Evolutionary conservation across 37 sponge, comb jelly and placozoan species (phyloP), one percentile per base, ranked within the genome.

Genomic region (Petrosia ficiformis): DNA sequence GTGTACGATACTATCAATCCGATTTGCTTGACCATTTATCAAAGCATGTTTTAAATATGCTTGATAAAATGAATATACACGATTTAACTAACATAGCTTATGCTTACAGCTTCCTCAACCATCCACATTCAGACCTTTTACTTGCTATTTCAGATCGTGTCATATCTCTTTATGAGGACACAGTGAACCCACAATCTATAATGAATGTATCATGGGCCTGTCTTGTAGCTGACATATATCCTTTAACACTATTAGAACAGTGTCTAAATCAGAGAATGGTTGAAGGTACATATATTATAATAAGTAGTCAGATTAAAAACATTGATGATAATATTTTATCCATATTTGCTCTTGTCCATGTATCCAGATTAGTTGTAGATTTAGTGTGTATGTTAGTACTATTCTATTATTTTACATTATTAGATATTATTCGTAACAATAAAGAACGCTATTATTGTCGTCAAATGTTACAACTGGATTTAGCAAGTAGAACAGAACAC

Each of bases 171-270:
- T 37, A 79, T 52, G 25, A 44, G 16, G n/a, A n/a, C 16, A 70
- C 71, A 42, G 22, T 25, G 41, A 39, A 4, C 4, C 32, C 34
- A 14, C 59, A 48, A 42, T 42, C 83, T 3, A 25, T 35, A 5
- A 28, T 76, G 24, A 83, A 64, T 39, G 68, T 48, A n/a, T 56
- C 56, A 58, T 83, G 83, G 83, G 32, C 76, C 19, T 74, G 67
- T 63, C 35, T 75, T 0, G 83, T 75, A 22, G 26, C 26, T 40
- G 76, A 54, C 5, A 24, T 74, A 34, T 83, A 76, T 48, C 83
- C 83, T 21, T 0, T 2, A 44, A 33, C 38, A 5, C 70, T 83
- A 32, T 19, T 80, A 2, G 48, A 71, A 38, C 77, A 64, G 41
- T 24, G 5, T 61, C 5, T 61, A 24, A 61, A n/a, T n/a, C 28